phyloP scores from a whole-genome alignment of 2,888 invertebrate species.

The Nomada ferruginata region DNA sequence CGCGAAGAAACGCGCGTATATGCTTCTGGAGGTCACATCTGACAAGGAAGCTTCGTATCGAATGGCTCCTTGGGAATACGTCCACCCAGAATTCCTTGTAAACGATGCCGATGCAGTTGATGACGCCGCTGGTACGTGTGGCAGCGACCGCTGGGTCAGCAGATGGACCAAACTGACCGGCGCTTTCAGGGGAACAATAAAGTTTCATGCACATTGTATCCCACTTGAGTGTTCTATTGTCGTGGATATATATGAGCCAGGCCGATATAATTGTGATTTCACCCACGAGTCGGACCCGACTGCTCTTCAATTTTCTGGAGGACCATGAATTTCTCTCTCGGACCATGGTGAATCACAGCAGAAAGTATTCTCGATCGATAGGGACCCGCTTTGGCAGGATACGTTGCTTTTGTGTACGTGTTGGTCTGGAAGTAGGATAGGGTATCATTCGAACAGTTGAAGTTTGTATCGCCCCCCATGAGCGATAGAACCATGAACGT shows the following conservation, averaged over 20 bases:
- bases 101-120: constrained; percentile 76
- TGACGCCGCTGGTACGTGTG: constrained; percentile 69
- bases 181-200: constrained; percentile 81
- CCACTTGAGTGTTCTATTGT: constrained; percentile 73
- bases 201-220: constrained; percentile 79
- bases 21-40: background rate
- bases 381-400: background rate
- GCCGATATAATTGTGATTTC: constrained; percentile 72
- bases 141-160: constrained; percentile 80
- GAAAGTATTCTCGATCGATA: constrained; percentile 16
- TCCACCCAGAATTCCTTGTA: constrained; percentile 53
- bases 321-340: constrained; percentile 53
- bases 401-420: background rate
- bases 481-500: too few species aligned
- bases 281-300: constrained; percentile 64
- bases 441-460: too few species aligned
- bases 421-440: background rate
- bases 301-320: constrained; percentile 66
- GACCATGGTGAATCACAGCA: constrained; percentile 55
- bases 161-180: constrained; percentile 83
- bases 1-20: constrained; percentile 19
- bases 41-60: constrained; percentile 5
- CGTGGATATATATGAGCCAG: constrained; percentile 59
- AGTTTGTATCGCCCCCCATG: too few species aligned
- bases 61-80: constrained; percentile 55